Base-by-base conservation (phyloP, 2,888 invertebrate genomes). In the Leucoma salicis region DNA sequence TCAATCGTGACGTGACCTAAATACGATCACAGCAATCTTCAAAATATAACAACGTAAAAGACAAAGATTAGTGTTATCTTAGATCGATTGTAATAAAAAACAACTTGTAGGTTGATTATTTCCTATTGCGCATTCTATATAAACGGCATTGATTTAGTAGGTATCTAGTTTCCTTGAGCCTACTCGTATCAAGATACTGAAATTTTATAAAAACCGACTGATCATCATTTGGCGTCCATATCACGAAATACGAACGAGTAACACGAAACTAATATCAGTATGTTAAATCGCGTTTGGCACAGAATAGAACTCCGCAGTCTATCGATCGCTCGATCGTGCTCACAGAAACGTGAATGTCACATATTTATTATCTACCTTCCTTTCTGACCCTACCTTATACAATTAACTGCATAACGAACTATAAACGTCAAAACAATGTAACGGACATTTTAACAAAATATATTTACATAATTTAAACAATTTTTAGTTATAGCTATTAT, bases 1-100 rank as follows among this genome's bases (percentile, higher is more conserved):
- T 31, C 53, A 51, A 51, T 58, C 55, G 48, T 61, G 62, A 57
- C 55, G 48, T 61, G 62, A 57, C 62, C 56, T 41, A 60, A 59
- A 65, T 57, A 43, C 35, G 49, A 45, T 31, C 35, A 32, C 38
- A 21, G 37, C 50, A 42, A 53, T 28, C 11, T 49, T 46, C 45
- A 39, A 53, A 49, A 51, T 51, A 49, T 54, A 48, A 46, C 31
- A 16, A 31, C 41, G 40, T 37, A 36, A 39, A 32, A 43, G 12
- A n/a, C 15, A 18, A 21, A 29, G 31, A 37, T 39, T 39, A 8
- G 29, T 7, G 4, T 5, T 29, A 29, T 29, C 29, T 29, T 13
- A 11, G 1, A 29, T 13, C 12, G 15, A 31, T 27, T 6, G 11
- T 5, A 8, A 27, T 15, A n/a, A 29, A 14, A 4, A 31, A 29